Evolutionary conservation across 2,888 invertebrate species (phyloP), one percentile per base, ranked within the genome.

Genomic region (Acanthosepion pharaonis): DNA sequence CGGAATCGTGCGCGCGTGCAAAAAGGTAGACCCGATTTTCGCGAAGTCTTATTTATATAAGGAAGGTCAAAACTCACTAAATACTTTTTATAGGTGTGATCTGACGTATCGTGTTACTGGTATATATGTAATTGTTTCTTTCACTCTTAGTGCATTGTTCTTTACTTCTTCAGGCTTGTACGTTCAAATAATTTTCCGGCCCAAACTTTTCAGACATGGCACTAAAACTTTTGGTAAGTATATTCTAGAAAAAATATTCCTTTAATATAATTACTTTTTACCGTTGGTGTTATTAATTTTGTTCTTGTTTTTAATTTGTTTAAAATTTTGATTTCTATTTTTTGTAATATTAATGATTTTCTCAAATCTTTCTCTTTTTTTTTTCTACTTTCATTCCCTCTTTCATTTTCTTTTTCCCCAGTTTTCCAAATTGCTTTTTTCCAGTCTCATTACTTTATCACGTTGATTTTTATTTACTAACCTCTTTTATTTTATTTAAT

Each of bases 151-250:
- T 78, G 78, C 78, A 78, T 78, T 78, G 78, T 78, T 78, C 78
- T 78, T 78, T n/a, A 78, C 78, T 78, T 78, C 78, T 78, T 78
- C 78, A 78, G 78, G 78, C 78, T 78, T 78, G 78, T 78, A 78
- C 78, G 78, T 78, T 78, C 78, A 78, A n/a, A n/a, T 78, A 42
- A 42, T 78, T 78, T 78, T 78, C n/a, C 78, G 78, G 78, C 78
- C 78, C 15, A 78, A 33, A 78, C 78, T n/a, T 33, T 78, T 33
- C 11, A 78, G n/a, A n/a, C 78, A 78, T 78, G 78, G n/a, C 78
- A 33, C 78, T 23, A n/a, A 78, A 78, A 78, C 0, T 78, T 0
- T 78, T 78, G 78, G 78, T 78, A n/a, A 78, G 78, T 78, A 78
- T 78, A 3, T 78, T 78, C 5, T 78, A 11, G 5, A 28, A 42